Evolutionary conservation across 2,113 vertebrate genomes (phyloP).

Genomic region (Heptranchias perlo): DNA sequence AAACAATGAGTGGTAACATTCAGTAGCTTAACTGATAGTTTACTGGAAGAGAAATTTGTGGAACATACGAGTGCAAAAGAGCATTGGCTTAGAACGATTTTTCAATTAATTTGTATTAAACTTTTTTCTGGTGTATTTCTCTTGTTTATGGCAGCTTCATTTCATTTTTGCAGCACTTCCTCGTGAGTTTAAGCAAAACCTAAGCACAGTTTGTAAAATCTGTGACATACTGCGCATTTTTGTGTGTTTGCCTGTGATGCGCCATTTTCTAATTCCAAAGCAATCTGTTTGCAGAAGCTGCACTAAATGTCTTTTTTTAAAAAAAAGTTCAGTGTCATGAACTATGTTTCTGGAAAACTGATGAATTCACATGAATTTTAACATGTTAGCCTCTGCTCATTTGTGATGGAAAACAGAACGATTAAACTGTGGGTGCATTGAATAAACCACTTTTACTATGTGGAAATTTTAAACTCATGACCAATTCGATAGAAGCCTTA

Average conservation of each 20-base stretch:
- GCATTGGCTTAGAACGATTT: background rate
- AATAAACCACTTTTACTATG: background rate
- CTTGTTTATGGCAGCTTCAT: slow-evolving; percentile 54
- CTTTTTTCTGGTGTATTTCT: slow-evolving; percentile 51
- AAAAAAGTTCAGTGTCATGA: too few species aligned
- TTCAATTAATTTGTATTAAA: slow-evolving; percentile 46
- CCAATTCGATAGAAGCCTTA: background rate
- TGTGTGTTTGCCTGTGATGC: slow-evolving; percentile 39
- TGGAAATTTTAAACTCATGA: background rate
- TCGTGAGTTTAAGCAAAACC: slow-evolving; percentile 52
- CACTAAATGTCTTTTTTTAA: background rate
- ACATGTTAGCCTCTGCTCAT: background rate
- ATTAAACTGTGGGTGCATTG: background rate
- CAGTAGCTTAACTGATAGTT: background rate
- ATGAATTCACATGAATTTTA: background rate
- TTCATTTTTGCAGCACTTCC: slow-evolving; percentile 54
- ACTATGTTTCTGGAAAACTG: background rate
- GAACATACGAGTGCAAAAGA: too few species aligned
- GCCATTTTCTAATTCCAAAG: slow-evolving; percentile 41
- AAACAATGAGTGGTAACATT: background rate
- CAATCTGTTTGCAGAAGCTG: background rate
- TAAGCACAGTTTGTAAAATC: background rate
- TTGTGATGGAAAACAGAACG: background rate
- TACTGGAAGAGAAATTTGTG: background rate
- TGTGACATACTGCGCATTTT: slow-evolving; percentile 33